These are phyloP conservation scores for Alcedo quadribrachys DNA, from an alignment of 2,797 vertebrate genomes.

Conservation along the genomic window DNA sequence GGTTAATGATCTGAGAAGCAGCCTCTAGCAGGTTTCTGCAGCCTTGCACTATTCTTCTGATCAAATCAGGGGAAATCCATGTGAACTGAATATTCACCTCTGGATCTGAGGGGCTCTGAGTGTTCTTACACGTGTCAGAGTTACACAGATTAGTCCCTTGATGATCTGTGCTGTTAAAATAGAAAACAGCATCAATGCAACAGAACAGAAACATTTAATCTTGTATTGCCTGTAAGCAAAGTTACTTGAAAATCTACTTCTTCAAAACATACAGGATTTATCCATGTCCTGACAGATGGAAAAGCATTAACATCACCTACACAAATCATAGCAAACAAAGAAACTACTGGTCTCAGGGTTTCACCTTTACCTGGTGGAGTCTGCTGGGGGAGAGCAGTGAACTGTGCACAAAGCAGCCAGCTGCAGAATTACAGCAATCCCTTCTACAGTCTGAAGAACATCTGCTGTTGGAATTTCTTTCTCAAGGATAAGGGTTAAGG, in stretches of 20 bases:
- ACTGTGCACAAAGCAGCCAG: slow-evolving; percentile 85
- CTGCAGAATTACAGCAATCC: slow-evolving; percentile 81
- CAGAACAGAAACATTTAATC: not conserved
- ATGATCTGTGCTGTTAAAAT: slow-evolving; percentile 58
- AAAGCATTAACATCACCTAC: not conserved
- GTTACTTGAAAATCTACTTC: not conserved
- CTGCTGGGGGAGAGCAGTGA: slow-evolving; percentile 66
- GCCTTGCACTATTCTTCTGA: slow-evolving; percentile 79
- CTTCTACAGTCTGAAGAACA: slow-evolving; percentile 78
- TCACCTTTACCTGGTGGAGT: slow-evolving; percentile 68
- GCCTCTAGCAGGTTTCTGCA: slow-evolving; percentile 85
- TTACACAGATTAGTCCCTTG: not conserved
- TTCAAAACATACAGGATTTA: not conserved
- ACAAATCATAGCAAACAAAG: not conserved
- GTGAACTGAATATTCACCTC: slow-evolving; percentile 59
- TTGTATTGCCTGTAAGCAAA: not conserved
- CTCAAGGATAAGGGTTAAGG: slow-evolving; percentile 78
- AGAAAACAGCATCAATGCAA: slow-evolving; percentile 2
- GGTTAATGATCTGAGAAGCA: slow-evolving; percentile 48
- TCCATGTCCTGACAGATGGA: not conserved
- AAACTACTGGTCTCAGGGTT: not conserved
- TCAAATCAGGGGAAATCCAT: slow-evolving; percentile 86
- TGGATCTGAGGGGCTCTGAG: slow-evolving; percentile 13
- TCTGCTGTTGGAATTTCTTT: slow-evolving; percentile 37
- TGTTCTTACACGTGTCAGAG: not conserved